Conservation (phyloP, 2,888 invertebrate species). For the Plagodis dolabraria region DNA sequence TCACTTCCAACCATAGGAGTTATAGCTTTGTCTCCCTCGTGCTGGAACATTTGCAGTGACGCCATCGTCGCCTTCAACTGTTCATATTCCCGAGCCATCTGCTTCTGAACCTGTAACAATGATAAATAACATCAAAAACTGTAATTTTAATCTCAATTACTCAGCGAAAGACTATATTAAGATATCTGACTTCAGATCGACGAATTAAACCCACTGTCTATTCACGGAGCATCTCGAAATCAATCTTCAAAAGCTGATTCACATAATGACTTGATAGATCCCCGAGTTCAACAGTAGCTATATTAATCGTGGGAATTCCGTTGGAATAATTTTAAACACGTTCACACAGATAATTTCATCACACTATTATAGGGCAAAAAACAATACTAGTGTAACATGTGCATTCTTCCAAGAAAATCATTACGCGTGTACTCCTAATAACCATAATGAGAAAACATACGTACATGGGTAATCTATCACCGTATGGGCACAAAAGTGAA, state of each 20-base stretch:
- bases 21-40: conserved; percentile 85
- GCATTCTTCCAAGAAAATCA: conserved; percentile 31
- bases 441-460: conserved; percentile 31
- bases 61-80: conserved; percentile 93
- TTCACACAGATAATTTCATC: conserved; percentile 29
- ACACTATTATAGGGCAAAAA: conserved; percentile 27
- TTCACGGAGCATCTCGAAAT: conserved; percentile 13
- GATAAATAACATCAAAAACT: not conserved
- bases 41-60: conserved; percentile 90
- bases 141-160: too few relatives aligned
- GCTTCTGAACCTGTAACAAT: conserved; percentile 90
- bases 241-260: conserved; percentile 16
- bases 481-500: conserved; percentile 69
- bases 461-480: conserved; percentile 45
- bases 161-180: too few relatives aligned
- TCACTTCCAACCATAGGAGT: conserved; percentile 72
- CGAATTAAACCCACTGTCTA: too few relatives aligned
- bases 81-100: conserved; percentile 95
- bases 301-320: conserved; percentile 17
- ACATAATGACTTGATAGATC: too few relatives aligned
- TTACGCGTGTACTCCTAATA: conserved; percentile 20
- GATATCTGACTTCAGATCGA: too few relatives aligned
- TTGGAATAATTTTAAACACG: conserved; percentile 8
- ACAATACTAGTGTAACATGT: conserved; percentile 25
- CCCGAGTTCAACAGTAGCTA: conserved; percentile 4